Evolutionary conservation across 2,797 vertebrate genomes (phyloP), one percentile per base, ranked within the genome.

Genomic region (Limosa lapponica): DNA sequence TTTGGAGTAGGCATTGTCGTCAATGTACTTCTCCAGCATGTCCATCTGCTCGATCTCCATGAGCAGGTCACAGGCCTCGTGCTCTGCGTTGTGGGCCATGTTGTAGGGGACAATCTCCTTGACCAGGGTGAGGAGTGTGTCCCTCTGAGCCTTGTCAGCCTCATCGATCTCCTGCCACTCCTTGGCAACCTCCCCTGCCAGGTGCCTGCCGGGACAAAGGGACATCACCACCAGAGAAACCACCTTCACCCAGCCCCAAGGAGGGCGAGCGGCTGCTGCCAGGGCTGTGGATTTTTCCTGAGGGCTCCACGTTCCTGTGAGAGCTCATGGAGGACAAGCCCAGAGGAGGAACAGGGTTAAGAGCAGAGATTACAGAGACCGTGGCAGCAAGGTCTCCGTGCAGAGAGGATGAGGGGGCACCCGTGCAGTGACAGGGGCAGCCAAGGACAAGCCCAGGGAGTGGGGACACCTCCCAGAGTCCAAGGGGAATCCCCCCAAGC

Each of bases 91-190:
- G 97, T 99, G 99, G 16, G 98, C 99, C 99, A 99, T 99, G 97
- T 99, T 99, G 96, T 99, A 99, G 19, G 99, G 99, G 28, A 99
- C 98, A 0, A 99, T 99, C 96, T 99, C 99, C 94, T 99, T 99
- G 78, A 99, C 99, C 22, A 99, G 97, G 49, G 99, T 99, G 54
- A 99, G 98, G 32, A 99, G 98, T 0, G 98, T 99, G 94, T 99
- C 99, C 95, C 99, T 99, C 97, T 99, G 99, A 16, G 98, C 97
- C 94, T 99, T 99, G 95, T 99, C 99, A 3, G 97, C 99, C 83
- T 99, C 99, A 93, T 99, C 99, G 2, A 99, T 98, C 95, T 99
- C 99, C 96, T 99, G 99, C 99, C 99, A 99, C 94, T 99, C 99
- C 92, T 99, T 99, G 18, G 99, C 99, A 86, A 99, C 99, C 94